These are phyloP conservation scores for Ceratoteleas bidentatus DNA, from an alignment of 1,140 invertebrate genomes.

Conservation along the genomic window DNA sequence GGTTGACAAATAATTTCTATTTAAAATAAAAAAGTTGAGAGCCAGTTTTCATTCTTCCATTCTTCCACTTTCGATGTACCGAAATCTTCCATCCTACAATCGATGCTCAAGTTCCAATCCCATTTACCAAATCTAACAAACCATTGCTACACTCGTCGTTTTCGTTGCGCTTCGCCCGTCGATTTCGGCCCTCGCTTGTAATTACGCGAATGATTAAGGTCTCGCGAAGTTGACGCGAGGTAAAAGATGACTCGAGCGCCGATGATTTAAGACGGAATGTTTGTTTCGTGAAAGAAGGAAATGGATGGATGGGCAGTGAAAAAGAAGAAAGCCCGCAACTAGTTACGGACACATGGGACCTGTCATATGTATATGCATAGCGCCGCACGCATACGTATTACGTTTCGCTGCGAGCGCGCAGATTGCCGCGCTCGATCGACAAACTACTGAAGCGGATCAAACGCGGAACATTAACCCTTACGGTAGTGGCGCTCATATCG, in stretches of 20 bases:
- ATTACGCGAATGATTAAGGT: slow-evolving; percentile 5
- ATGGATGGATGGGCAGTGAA: slow-evolving; percentile 24
- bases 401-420: slow-evolving; percentile 18
- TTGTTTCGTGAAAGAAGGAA: slow-evolving; percentile 50
- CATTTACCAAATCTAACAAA: not conserved
- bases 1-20: too few relatives aligned
- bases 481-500: slow-evolving; percentile 38
- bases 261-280: slow-evolving; percentile 48
- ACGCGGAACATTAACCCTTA: slow-evolving; percentile 60
- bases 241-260: slow-evolving; percentile 11
- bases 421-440: slow-evolving; percentile 46
- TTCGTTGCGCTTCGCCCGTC: too few relatives aligned
- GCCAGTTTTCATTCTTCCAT: too few relatives aligned
- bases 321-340: slow-evolving; percentile 31
- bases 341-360: slow-evolving; percentile 14
- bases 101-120: too few relatives aligned
- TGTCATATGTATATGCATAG: slow-evolving; percentile 47
- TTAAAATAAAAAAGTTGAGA: too few relatives aligned
- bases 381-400: slow-evolving; percentile 36
- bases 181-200: not conserved
- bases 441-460: slow-evolving; percentile 58
- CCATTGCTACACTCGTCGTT: not conserved
- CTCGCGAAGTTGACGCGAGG: not conserved
- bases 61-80: too few relatives aligned
- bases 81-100: too few relatives aligned